These are phyloP conservation scores for Cetoscarus ocellatus DNA, from an alignment of 2,797 vertebrate genomes.

Conservation along the genomic window DNA sequence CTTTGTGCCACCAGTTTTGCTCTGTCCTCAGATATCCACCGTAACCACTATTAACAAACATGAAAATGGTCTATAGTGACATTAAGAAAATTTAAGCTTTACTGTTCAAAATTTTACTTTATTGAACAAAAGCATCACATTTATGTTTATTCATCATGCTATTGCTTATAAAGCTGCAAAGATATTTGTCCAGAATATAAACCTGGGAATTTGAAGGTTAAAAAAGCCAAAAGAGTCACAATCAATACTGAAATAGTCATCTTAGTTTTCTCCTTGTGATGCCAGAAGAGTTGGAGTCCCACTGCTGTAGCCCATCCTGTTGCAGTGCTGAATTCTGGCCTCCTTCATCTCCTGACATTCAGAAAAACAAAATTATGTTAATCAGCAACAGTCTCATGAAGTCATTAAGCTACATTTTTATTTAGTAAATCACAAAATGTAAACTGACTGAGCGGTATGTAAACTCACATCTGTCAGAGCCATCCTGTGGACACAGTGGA, in stretches of 20 bases:
- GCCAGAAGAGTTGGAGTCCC: constrained; percentile 72
- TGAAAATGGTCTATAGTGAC: no score
- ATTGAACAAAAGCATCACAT: no score
- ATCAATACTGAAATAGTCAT: not conserved
- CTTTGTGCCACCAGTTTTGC: no score
- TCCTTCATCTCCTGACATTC: constrained; percentile 66
- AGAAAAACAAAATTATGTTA: not conserved
- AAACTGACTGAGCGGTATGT: not conserved
- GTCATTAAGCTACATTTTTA: not conserved
- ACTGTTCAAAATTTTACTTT: no score
- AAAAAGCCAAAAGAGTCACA: not conserved
- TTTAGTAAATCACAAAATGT: no score
- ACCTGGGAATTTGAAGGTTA: not conserved
- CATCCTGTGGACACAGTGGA: constrained; percentile 80
- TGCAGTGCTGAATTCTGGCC: constrained; percentile 65
- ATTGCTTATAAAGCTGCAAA: rapidly evolving
- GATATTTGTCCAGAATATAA: not conserved
- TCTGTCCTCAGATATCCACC: no score
- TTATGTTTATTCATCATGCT: no score
- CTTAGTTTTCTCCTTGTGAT: constrained; percentile 19
- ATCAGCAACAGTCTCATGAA: not conserved
- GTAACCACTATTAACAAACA: no score
- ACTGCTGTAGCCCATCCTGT: constrained; percentile 63
- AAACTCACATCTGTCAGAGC: constrained; percentile 72
- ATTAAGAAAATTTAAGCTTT: no score